Percentiles rank a stretch among this genome's conserved stretches.
Conservation (phyloP, 1,140 invertebrate species). For the Drosophila pectinifera region DNA sequence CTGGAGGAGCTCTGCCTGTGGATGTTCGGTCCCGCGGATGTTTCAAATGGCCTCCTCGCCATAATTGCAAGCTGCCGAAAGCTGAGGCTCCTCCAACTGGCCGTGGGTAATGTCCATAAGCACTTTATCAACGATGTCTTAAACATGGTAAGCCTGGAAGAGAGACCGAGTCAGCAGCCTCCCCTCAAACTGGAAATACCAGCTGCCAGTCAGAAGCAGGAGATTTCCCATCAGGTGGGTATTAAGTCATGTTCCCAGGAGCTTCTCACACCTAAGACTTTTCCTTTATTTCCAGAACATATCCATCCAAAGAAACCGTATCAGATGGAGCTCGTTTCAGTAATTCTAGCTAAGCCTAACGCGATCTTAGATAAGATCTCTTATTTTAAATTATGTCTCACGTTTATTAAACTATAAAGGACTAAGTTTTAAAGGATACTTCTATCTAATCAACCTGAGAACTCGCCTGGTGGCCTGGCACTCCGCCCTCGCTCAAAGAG, state of each 20-base stretch:
- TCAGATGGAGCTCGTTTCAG: slow-evolving; percentile 3
- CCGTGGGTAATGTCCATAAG: slow-evolving; percentile 17
- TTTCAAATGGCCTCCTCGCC: slow-evolving; percentile 44
- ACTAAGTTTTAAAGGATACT: not conserved
- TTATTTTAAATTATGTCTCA: not conserved
- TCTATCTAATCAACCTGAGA: slow-evolving; percentile 34
- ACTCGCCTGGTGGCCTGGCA: not conserved
- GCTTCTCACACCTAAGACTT: not conserved
- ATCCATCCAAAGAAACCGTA: not conserved
- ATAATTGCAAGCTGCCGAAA: slow-evolving; percentile 44
- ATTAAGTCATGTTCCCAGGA: no score
- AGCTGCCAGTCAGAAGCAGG: not conserved
- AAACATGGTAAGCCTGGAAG: slow-evolving; percentile 5
- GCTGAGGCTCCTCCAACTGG: slow-evolving; percentile 44
- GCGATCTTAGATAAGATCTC: not conserved
- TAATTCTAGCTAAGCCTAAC: not conserved
- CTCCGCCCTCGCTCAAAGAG: slow-evolving; percentile 26
- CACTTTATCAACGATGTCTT: slow-evolving; percentile 40
- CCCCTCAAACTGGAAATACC: slow-evolving; percentile 46
- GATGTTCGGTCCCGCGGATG: slow-evolving; percentile 51
- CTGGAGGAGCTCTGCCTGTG: slow-evolving; percentile 54
- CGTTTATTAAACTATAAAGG: not conserved
- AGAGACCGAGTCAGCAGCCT: not conserved
- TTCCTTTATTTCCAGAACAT: slow-evolving; percentile 2
- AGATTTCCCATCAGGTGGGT: slow-evolving; percentile 6